Evolutionary conservation across 2,113 vertebrate species (phyloP), one percentile per base, ranked within the genome.

Genomic region (Neodon shergylaensis): DNA sequence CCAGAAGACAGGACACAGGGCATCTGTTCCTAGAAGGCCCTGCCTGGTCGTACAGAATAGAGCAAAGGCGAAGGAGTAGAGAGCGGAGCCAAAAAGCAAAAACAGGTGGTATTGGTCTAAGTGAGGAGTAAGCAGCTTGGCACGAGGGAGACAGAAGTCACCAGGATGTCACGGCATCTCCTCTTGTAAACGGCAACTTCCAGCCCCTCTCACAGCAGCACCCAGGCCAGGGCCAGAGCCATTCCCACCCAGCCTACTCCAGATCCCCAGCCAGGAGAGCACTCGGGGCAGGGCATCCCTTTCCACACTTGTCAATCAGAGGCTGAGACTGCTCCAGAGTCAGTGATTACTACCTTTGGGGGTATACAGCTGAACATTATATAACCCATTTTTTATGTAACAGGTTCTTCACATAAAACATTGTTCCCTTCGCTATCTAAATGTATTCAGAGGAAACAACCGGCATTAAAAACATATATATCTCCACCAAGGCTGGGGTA

Each of bases 371-470:
- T 97, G 97, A 97, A 97, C 90, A 93, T 97, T 97, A 98, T 96
- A 95, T 97, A 98, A 97, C 90, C 90, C 84, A 88, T 89, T 96
- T 98, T 98, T 98, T 97, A 98, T 97, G 94, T 97, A 98, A 98
- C 93, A 97, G 96, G 97, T 95, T 97, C 90, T 97, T 96, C 93
- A 97, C 95, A 97, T 95, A 97, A 96, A 97, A 97, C 72, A 97
- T 95, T 92, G 88, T 96, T 97, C 97, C 82, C 73, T 74, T 96
- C 94, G 90, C 93, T 94, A 88, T 92, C 93, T 96, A 96, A 97
- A 95, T 97, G 90, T 89, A 95, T 96, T 96, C 22, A 2, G 76
- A 42, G 42, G 66, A 81, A 96, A 95, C 44, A 95, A 95, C 52
- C 92, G 76, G 76, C 81, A 97, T 95, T 92, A 94, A 90, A 81